Evolutionary conservation across 35 echinoderm and acorn worm species (phyloP), one percentile per base, ranked within the genome.

Genomic region (Eucidaris tribuloides): DNA sequence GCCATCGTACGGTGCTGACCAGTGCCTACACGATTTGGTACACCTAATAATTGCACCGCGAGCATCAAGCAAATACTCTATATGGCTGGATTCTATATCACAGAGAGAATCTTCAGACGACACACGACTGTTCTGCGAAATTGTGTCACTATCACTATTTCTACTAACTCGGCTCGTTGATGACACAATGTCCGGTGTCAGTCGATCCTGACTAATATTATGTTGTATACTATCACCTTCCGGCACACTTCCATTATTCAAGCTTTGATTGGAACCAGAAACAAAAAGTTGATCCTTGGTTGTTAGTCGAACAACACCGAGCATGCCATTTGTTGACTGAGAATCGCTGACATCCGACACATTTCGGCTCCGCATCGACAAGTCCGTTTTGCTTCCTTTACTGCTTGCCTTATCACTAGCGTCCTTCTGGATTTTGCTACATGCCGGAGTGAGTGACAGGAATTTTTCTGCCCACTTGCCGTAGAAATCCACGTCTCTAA

Each of bases 31-130:
- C 34, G 84, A 85, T 17, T 41, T 49, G 29, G 62, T 74, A 43
- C 94, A 97, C 45, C 22, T 65, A 29, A 79, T 58, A 46, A 97
- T 92, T 1, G 89, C 89, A 38, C 59, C 79, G 15, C 87, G 79
- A 15, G 94, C 88, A 92, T 97, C 94, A 2, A 87, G 83, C 19
- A 97, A 64, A 42, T 97, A 97, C 36, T 97, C 94, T 46, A 92
- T 79, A 56, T 92, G 85, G 66, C 94, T 89, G 5, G 94, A 87
- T 33, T 77, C 77, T 44, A 84, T 74, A 17, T 92, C 88, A 40
- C 43, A 59, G 35, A 4, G 61, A 11, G 48, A 74, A 42, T 44
- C 68, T 1, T 74, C 68, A 3, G 68, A 74, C 3, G 68, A 74
- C 24, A 74, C 3, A 24, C 68, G 28, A 40, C 68, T 74, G 5